A percentile compares a stretch with the other conserved stretches of the same genome.
Evolutionary conservation across 2,797 vertebrate species (phyloP).

Genomic region (Anas capensis): DNA sequence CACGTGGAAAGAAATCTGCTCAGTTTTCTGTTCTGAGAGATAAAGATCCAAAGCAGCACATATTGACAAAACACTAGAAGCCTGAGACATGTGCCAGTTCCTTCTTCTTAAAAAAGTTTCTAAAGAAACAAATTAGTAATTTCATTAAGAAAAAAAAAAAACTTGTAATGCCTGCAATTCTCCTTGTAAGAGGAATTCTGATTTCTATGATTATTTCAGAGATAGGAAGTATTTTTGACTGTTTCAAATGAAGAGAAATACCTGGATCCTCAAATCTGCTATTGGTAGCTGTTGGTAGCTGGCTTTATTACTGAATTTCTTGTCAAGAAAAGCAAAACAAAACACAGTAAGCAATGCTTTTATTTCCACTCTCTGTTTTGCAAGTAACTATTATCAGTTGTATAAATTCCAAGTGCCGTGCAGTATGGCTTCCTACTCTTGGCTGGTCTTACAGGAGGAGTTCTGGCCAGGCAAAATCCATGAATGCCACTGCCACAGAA

Average conservation of each 20-base stretch:
- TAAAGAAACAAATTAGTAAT: neutral
- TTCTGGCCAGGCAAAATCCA: neutral
- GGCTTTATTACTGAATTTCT: neutral
- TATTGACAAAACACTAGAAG: neutral
- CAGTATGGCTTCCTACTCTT: neutral
- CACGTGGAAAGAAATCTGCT: neutral
- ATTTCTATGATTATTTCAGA: neutral
- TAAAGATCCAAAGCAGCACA: neutral
- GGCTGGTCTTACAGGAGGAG: neutral
- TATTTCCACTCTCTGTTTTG: neutral
- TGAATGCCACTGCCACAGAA: neutral
- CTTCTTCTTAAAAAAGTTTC: neutral
- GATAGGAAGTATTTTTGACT: neutral
- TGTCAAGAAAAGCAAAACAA: neutral
- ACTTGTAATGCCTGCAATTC: neutral
- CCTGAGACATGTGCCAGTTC: neutral
- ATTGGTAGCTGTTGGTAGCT: neutral
- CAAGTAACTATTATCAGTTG: neutral
- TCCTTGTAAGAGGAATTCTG: neutral
- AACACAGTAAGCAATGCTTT: neutral
- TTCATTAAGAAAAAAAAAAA: neutral
- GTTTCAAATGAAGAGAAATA: neutral
- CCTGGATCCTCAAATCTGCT: neutral
- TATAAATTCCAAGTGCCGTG: neutral
- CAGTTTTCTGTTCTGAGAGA: neutral